phyloP scores from a whole-genome alignment of 2,888 invertebrate genomes.

The Xylocampa areola region DNA sequence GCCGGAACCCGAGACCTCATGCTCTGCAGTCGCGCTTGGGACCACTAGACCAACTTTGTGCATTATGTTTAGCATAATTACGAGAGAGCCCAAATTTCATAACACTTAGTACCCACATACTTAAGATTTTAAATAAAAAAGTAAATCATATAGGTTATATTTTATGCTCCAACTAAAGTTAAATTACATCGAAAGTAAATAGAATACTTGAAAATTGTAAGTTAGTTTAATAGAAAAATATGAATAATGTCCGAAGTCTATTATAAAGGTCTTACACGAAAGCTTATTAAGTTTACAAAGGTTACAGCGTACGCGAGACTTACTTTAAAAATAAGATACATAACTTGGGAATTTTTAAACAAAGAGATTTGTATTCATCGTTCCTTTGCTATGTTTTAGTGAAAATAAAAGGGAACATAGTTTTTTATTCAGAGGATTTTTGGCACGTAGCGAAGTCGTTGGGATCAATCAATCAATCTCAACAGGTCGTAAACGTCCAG shows the following conservation, averaged over 20 bases:
- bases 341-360: constrained; percentile 2
- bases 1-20: too few relatives aligned
- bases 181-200: neutral
- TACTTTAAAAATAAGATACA: constrained; percentile 9
- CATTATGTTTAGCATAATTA: too few relatives aligned
- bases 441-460: constrained; percentile 27
- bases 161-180: neutral
- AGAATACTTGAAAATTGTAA: neutral
- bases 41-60: too few relatives aligned
- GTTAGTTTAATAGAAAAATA: constrained; percentile 11
- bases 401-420: constrained; percentile 3
- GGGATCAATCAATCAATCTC: constrained; percentile 51
- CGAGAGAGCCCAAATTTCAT: too few relatives aligned
- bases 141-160: neutral
- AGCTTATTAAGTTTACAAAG: constrained; percentile 27
- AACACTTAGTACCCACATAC: too few relatives aligned
- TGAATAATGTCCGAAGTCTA: constrained; percentile 6
- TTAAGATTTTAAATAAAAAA: too few relatives aligned
- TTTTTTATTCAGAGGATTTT: constrained; percentile 11
- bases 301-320: constrained; percentile 2
- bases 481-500: constrained; percentile 50
- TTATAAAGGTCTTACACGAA: constrained; percentile 16
- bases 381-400: constrained; percentile 4
- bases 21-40: too few relatives aligned
- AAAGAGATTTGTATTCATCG: constrained; percentile 7